These are phyloP conservation scores for Tupaia tana DNA, from an alignment of 2,113 vertebrate species.

Conservation along the genomic window DNA sequence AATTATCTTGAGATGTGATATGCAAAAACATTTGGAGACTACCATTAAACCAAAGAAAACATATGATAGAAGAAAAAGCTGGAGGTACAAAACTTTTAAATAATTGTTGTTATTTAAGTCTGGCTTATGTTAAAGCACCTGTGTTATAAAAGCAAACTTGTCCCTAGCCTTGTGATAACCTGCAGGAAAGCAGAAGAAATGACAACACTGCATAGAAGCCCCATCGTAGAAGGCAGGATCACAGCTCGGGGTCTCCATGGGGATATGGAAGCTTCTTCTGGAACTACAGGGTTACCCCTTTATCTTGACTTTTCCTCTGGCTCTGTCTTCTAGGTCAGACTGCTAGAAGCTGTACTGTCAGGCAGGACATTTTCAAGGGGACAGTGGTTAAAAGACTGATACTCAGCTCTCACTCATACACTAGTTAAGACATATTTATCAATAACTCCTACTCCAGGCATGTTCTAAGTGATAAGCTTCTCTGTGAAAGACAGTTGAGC, in stretches of 20 bases:
- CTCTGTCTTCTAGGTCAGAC: neutral
- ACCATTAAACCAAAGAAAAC: neutral
- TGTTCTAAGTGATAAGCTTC: neutral
- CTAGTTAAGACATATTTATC: neutral
- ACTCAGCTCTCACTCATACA: neutral
- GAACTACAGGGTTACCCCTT: neutral
- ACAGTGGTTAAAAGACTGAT: neutral
- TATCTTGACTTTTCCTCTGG: neutral
- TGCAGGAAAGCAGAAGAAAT: neutral
- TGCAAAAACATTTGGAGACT: neutral
- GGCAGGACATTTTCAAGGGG: neutral
- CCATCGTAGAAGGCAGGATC: accelerated
- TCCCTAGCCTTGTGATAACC: neutral
- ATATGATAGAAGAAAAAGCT: neutral
- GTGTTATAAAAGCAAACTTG: neutral
- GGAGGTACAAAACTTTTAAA: neutral
- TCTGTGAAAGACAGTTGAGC: neutral
- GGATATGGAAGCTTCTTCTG: too few species aligned
- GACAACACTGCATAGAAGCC: accelerated
- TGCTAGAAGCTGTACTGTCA: neutral
- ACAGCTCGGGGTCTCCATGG: accelerated
- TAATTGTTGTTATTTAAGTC: neutral
- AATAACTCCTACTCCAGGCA: neutral
- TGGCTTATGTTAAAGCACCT: neutral
- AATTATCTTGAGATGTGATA: constrained; percentile 14